Conservation (phyloP, 2,113 vertebrate species). For the Gavia stellata region DNA sequence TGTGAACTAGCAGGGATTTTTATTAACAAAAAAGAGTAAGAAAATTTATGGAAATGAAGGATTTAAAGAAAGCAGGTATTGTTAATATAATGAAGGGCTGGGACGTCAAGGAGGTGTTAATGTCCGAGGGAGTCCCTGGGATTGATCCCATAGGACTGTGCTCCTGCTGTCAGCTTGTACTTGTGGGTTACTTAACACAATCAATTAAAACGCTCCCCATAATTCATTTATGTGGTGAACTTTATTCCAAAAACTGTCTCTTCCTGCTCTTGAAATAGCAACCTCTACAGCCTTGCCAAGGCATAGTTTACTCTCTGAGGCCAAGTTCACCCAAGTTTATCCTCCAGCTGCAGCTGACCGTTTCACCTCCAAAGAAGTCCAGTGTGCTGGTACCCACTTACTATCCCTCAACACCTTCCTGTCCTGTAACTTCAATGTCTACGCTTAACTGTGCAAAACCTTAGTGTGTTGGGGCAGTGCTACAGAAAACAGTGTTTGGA, state of each 20-base stretch:
- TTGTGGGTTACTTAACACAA: background rate
- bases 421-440: background rate
- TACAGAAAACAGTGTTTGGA: background rate
- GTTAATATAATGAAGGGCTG: background rate
- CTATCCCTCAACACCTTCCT: background rate
- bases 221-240: background rate
- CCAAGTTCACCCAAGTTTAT: background rate
- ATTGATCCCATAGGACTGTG: background rate
- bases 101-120: background rate
- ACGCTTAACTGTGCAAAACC: background rate
- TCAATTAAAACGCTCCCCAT: background rate
- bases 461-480: background rate
- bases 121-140: background rate
- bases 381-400: background rate
- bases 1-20: background rate
- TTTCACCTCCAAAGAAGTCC: background rate
- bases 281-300: background rate
- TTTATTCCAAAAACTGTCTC: background rate
- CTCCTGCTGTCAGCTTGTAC: background rate
- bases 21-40: background rate
- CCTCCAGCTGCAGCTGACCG: background rate
- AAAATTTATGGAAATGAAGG: background rate
- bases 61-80: background rate
- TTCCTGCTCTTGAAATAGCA: background rate
- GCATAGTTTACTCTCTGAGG: background rate